phyloP scores from a whole-genome alignment of 2,888 invertebrate species.

The Ormyrus thymus region DNA sequence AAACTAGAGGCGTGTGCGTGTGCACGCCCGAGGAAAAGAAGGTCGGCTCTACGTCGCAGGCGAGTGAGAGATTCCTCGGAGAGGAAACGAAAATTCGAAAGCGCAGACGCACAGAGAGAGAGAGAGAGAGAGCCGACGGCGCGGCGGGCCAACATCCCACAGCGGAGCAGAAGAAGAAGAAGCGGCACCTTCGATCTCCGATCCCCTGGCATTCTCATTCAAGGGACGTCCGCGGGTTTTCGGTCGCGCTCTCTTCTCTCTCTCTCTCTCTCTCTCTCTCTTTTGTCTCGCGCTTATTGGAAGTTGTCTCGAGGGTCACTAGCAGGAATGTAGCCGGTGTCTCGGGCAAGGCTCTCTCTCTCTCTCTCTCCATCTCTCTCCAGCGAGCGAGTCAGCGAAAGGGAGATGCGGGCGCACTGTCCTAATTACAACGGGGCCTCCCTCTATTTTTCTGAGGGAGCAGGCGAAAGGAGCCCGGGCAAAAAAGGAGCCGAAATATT shows the following conservation, averaged over 20 bases:
- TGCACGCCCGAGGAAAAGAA: too few species aligned
- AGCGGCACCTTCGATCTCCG: conserved; percentile 53
- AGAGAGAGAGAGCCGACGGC: neutral
- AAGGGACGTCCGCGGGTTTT: conserved; percentile 53
- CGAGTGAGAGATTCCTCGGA: conserved; percentile 22
- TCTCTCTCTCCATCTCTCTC: too few species aligned
- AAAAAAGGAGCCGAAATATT: conserved; percentile 61
- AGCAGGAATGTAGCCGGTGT: conserved; percentile 68
- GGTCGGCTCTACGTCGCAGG: too few species aligned
- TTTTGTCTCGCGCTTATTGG: conserved; percentile 69
- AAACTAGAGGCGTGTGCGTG: too few species aligned
- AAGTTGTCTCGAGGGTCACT: conserved; percentile 69
- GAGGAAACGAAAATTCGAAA: conserved; percentile 40
- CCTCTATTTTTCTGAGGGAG: conserved; percentile 64
- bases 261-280: conserved; percentile 40
- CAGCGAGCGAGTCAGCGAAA: conserved; percentile 57
- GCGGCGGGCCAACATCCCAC: neutral
- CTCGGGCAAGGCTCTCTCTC: neutral
- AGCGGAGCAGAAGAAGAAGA: conserved; percentile 25
- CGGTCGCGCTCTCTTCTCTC: conserved; percentile 39
- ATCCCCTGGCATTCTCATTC: conserved; percentile 53
- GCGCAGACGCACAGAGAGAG: neutral
- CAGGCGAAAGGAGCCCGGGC: conserved; percentile 1
- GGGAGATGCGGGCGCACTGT: conserved; percentile 73
- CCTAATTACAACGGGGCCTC: conserved; percentile 73